Percentiles rank a stretch among this genome's conserved stretches.
Evolutionary conservation across 2,113 vertebrate species (phyloP).

Genomic region (Capra hircus): DNA sequence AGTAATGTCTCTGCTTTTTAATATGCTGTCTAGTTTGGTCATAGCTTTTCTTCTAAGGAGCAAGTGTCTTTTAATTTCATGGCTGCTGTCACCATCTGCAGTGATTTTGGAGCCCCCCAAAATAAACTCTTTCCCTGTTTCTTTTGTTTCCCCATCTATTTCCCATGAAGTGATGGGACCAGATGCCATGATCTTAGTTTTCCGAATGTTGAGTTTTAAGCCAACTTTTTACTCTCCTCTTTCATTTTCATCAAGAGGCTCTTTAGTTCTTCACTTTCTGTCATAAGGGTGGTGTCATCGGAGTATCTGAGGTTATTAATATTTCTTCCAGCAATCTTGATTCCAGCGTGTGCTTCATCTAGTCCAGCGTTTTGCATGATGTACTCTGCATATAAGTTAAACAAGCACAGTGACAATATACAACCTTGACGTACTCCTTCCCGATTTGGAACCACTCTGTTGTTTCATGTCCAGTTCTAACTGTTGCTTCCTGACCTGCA

Average conservation of each 20-base stretch:
- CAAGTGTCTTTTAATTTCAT: neutral
- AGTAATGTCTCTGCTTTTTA: neutral
- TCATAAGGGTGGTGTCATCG: neutral
- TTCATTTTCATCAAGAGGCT: neutral
- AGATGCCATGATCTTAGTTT: neutral
- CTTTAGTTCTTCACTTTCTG: neutral
- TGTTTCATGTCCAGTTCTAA: neutral
- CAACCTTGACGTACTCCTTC: rapidly evolving
- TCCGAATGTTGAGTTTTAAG: neutral
- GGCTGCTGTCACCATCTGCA: neutral
- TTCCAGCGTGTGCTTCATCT: neutral
- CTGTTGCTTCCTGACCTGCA: neutral
- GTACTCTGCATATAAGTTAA: neutral
- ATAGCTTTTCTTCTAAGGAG: neutral
- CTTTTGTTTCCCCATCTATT: neutral
- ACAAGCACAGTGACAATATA: neutral
- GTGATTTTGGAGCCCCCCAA: neutral
- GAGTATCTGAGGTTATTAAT: neutral
- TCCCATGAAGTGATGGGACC: neutral
- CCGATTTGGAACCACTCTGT: neutral
- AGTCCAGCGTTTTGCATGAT: neutral
- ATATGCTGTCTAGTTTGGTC: neutral
- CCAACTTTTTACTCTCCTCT: neutral
- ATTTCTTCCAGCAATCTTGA: neutral
- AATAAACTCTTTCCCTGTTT: neutral